These are phyloP conservation scores for Gryllus longicercus DNA, from an alignment of 2,888 invertebrate genomes.

Conservation along the genomic window DNA sequence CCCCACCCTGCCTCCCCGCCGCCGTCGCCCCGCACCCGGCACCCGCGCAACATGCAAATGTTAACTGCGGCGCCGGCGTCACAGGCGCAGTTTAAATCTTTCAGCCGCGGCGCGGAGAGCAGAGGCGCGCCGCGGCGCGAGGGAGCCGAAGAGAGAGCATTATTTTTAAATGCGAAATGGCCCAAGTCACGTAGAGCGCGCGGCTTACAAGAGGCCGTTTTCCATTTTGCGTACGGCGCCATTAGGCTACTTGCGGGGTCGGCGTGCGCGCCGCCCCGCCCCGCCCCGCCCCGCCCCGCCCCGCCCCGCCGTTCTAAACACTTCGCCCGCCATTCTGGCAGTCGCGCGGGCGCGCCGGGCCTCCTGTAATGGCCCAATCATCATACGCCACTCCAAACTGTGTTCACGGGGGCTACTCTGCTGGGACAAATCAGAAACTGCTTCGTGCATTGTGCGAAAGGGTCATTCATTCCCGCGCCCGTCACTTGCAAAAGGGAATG, in stretches of 20 bases:
- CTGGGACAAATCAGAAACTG: constrained; percentile 31
- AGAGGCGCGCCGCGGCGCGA: neutral
- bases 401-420: neutral
- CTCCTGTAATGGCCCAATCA: constrained; percentile 2
- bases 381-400: neutral
- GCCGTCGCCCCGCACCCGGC: too few species aligned
- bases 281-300: neutral
- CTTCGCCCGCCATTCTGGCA: neutral
- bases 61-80: too few species aligned
- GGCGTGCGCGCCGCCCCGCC: too few species aligned
- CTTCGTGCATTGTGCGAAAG: constrained; percentile 19
- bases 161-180: neutral
- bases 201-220: neutral
- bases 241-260: neutral
- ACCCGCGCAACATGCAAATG: too few species aligned
- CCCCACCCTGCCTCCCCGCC: too few species aligned
- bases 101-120: neutral
- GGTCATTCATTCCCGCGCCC: constrained; percentile 29
- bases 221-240: neutral
- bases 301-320: neutral
- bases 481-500: constrained; percentile 29
- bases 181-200: neutral
- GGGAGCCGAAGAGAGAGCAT: neutral
- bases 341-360: neutral
- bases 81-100: too few species aligned